Evolutionary conservation across 2,797 vertebrate genomes (phyloP), one percentile per base, ranked within the genome.

Genomic region (Meriones psammophilus): DNA sequence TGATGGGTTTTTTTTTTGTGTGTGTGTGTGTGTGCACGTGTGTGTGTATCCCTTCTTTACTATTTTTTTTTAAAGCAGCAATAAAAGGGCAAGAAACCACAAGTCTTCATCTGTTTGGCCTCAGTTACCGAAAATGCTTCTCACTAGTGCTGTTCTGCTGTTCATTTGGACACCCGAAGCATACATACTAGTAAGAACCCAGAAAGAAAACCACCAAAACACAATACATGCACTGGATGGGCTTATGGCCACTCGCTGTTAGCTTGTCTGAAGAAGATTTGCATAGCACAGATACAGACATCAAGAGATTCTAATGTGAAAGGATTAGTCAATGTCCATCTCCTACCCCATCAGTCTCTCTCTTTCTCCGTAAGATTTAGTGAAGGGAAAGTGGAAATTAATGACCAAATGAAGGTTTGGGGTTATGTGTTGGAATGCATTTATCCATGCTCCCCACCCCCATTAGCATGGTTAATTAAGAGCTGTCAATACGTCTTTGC

Each of bases 381-480:
- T 95, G 91, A 74, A 89, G 69, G 77, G 78, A 87, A 94, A 64
- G 24, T 81, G 42, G 81, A 91, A 96, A 97, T 94, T 80, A 95
- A 83, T 96, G 91, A 77, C 60, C 66, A 73, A 91, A 81, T 46
- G 91, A 95, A 95, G 93, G 71, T 94, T 96, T 96, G 50, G 91
- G 94, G 88, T 95, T 96, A 74, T 66, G 18, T 90, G 50, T 91
- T 90, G 77, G 94, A 79, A 95, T 94, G 95, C 89, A 81, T 97
- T 96, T 96, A 77, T 92, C 90, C 79, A 26, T 39, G 86, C 36
- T 78, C 79, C 92, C 87, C 80, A n/a, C 86, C 69, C 33, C 89
- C 64, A 94, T 97, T 98, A 97, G 95, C 95, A 94, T 97, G 97
- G 92, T 95, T 97, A 97, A 97, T 97, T 97, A 97, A 97, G 95